phyloP scores from a whole-genome alignment of 2,113 vertebrate species.

The Leptosomus discolor region DNA sequence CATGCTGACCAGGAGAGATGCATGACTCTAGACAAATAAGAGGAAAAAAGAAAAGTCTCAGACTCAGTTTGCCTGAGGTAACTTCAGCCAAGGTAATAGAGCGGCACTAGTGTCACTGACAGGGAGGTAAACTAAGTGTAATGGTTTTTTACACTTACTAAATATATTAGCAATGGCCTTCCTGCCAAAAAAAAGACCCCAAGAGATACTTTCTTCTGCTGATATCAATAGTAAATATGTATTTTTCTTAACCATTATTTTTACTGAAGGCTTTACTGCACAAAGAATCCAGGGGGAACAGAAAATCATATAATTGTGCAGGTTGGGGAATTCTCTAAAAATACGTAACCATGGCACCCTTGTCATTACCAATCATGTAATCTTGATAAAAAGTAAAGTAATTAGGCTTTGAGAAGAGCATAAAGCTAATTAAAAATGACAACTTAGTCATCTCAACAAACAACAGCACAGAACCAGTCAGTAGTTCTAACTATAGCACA shows the following conservation, averaged over 20 bases:
- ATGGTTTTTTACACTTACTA: neutral
- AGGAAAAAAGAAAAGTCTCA: neutral
- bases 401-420: conserved; percentile 76
- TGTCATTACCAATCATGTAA: conserved; percentile 80
- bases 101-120: neutral
- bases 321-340: conserved; percentile 68
- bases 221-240: conserved; percentile 52
- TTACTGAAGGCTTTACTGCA: conserved; percentile 55
- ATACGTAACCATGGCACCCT: conserved; percentile 71
- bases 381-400: conserved; percentile 78
- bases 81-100: neutral
- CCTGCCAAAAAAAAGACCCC: neutral
- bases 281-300: conserved; percentile 61
- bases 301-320: conserved; percentile 30
- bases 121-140: neutral
- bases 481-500: conserved; percentile 17
- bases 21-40: neutral
- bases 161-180: conserved; percentile 24
- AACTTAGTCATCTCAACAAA: conserved; percentile 74
- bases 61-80: neutral
- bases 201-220: neutral
- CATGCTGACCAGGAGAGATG: neutral
- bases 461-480: conserved; percentile 32
- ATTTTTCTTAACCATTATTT: conserved; percentile 47
- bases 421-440: conserved; percentile 82